Evolutionary conservation across 1,140 invertebrate species (phyloP).

Genomic region (Zaprionus tsacasi): DNA sequence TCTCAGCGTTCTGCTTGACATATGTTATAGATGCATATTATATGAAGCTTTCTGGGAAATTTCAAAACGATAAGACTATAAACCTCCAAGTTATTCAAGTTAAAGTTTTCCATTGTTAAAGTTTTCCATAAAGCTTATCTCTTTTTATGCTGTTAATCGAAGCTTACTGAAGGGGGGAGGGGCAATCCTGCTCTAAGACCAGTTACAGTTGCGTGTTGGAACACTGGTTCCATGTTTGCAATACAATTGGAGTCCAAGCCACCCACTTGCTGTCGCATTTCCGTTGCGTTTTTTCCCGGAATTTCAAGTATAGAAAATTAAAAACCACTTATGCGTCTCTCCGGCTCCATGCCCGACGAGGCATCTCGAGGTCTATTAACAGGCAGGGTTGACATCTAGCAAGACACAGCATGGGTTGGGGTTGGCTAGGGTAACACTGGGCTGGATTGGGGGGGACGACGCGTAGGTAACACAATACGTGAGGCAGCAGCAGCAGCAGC

Average conservation of each 20-base stretch:
- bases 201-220: not conserved
- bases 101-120: no score
- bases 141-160: no score
- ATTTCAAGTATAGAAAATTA: conserved; percentile 70
- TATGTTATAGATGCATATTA: no score
- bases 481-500: conserved; percentile 35
- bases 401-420: not conserved
- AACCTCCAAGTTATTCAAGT: no score
- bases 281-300: conserved; percentile 66
- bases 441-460: not conserved
- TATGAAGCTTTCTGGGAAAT: no score
- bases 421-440: not conserved
- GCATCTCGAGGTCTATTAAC: conserved; percentile 46
- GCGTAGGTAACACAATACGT: conserved; percentile 72
- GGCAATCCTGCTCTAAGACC: no score
- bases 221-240: not conserved
- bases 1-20: no score
- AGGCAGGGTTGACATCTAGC: conserved; percentile 42
- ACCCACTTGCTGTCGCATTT: conserved; percentile 72
- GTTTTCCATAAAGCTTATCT: no score
- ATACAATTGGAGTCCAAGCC: conserved; percentile 49
- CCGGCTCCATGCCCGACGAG: not conserved
- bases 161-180: no score
- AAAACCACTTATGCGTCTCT: conserved; percentile 56
- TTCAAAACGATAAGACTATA: no score